phyloP scores from a whole-genome alignment of 2,888 invertebrate genomes.

The Geophilus truncorum region DNA sequence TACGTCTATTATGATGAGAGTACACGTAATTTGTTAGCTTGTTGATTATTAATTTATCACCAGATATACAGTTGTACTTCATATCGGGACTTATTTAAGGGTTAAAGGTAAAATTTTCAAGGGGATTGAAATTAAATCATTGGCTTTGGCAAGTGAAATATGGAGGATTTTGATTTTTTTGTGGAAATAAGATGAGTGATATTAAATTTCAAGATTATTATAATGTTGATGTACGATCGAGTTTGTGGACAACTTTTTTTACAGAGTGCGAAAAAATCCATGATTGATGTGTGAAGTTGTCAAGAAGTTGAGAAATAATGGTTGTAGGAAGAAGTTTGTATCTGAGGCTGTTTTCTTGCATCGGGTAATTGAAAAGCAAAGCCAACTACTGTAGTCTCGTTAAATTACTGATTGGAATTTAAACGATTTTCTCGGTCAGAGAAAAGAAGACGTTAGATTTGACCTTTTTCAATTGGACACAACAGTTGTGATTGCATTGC shows the following conservation, averaged over 20 bases:
- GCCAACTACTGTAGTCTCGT: no score
- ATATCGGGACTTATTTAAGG: not conserved
- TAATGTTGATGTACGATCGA: no score
- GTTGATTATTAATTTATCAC: conserved; percentile 1
- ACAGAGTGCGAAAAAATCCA: no score
- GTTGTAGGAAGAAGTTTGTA: not conserved
- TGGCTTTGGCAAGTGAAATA: not conserved
- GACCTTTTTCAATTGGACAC: not conserved
- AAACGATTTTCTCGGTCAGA: not conserved
- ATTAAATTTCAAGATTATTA: no score
- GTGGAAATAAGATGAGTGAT: no score
- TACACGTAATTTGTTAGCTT: not conserved
- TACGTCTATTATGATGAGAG: not conserved
- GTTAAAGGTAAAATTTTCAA: not conserved
- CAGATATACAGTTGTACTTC: not conserved
- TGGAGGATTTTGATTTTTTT: not conserved
- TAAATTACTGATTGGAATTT: not conserved
- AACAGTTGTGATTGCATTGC: not conserved
- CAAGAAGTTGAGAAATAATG: no score
- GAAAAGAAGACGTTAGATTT: not conserved
- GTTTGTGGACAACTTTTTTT: no score
- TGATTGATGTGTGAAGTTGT: no score
- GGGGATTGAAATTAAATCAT: not conserved
- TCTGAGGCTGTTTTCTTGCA: no score
- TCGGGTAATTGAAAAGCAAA: no score